Base-by-base conservation (phyloP, 2,888 invertebrate species). In the Scaptomyza reducta region DNA sequence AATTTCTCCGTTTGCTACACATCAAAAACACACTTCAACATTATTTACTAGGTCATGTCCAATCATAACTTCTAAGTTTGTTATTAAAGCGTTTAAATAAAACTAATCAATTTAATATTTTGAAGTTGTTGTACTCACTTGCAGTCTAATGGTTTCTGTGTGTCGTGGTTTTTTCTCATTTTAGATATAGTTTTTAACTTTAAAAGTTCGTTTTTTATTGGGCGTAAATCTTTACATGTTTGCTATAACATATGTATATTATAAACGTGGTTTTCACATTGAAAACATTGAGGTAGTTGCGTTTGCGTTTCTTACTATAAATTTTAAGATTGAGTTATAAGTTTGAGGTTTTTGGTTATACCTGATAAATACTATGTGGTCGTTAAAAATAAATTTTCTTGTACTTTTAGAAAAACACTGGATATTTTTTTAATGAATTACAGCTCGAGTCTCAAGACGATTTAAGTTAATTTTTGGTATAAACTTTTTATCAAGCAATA, bases 241-340 rank as follows among this genome's bases (percentile, higher is more conserved):
- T 81, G 84, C 87, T 86, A 83, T 80, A 79, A 81, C 83, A 86
- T 82, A 77, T 79, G 65, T 74, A 67, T 70, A 46, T 50, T 45
- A 51, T 54, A 59, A 55, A 59, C 50, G 56, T 55, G 35, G 65
- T 64, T 78, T 66, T 81, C 79, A 25, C 29, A 60, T 16, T 14
- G 72, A 79, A 79, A 85, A 81, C 85, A 18, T 64, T 82, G 80
- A 80, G 80, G 80, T 80, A 80, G 80, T 66, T 80, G 73, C 50
- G 86, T 75, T 75, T 76, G 53, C 33, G 31, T 71, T 69, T 44
- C 57, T 66, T 49, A 40, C 42, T 18, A 56, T 29, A 40, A 35
- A 38, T 31, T 59, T 33, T 22, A 44, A 55, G 41, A 65, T 61
- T 67, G 62, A 58, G 46, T 62, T 64, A 49, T 67, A 70, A 59